phyloP scores from a whole-genome alignment of 2,888 invertebrate species.

The Ormyrus nitidulus region DNA sequence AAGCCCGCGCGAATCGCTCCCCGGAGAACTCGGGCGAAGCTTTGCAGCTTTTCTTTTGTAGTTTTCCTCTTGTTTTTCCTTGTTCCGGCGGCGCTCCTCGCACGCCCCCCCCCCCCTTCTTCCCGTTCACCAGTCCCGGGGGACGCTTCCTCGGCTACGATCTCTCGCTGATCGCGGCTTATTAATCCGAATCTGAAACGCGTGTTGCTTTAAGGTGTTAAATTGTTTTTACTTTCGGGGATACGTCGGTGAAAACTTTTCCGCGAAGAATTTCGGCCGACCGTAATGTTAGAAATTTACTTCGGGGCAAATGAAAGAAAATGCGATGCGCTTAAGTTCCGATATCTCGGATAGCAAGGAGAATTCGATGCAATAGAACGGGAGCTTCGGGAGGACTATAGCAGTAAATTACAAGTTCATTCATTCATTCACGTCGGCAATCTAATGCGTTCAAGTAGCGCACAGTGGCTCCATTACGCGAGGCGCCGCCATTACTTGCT shows the following conservation, averaged over 20 bases:
- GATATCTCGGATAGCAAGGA: constrained; percentile 31
- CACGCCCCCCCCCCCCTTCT: neutral
- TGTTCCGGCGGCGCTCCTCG: neutral
- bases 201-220: neutral
- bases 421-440: constrained; percentile 60
- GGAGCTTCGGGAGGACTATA: constrained; percentile 30
- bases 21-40: neutral
- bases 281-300: too few species aligned
- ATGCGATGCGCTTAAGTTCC: constrained; percentile 33
- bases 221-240: neutral
- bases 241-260: too few species aligned
- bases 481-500: constrained; percentile 55
- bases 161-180: constrained; percentile 22
- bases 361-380: constrained; percentile 17
- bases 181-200: constrained; percentile 34
- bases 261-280: too few species aligned
- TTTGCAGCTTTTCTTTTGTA: constrained; percentile 2
- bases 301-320: too few species aligned
- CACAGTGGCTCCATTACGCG: constrained; percentile 53
- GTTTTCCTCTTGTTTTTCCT: neutral
- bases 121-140: too few species aligned
- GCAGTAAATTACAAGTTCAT: constrained; percentile 63
- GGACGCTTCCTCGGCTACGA: neutral
- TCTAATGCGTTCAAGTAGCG: constrained; percentile 48
- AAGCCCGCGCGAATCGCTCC: constrained; percentile 32